phyloP scores from a whole-genome alignment of 2,888 invertebrate species.

The Drosophila quinaria region DNA sequence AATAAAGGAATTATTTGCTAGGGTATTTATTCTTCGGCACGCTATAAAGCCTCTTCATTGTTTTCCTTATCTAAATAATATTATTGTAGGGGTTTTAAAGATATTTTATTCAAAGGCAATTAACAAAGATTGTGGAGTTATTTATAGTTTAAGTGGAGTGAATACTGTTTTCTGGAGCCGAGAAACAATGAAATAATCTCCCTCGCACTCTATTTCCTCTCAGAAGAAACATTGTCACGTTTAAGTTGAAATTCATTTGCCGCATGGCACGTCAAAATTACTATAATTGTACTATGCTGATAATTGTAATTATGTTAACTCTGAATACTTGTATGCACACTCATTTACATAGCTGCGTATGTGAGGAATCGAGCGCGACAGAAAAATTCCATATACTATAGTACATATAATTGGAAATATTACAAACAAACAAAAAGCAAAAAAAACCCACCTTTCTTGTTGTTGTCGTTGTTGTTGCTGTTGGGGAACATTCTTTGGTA shows the following conservation, averaged over 20 bases:
- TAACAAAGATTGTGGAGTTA: constrained; percentile 12
- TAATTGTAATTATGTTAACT: constrained; percentile 43
- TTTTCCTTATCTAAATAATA: constrained; percentile 6
- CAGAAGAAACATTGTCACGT: constrained; percentile 26
- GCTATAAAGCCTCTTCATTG: background rate
- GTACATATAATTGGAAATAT: constrained; percentile 19
- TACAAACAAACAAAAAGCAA: constrained; percentile 5
- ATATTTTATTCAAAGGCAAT: background rate
- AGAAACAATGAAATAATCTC: constrained; percentile 1
- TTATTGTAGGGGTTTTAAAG: background rate
- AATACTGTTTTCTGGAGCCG: background rate
- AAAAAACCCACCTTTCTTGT: constrained; percentile 51
- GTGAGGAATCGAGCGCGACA: background rate
- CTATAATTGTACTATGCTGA: constrained; percentile 24
- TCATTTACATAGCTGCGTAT: constrained; percentile 13
- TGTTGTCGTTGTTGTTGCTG: constrained; percentile 25
- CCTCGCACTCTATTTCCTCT: background rate
- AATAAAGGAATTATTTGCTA: background rate
- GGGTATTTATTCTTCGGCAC: background rate
- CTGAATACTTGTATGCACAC: background rate
- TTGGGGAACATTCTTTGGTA: constrained; percentile 34
- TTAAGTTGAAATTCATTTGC: constrained; percentile 35
- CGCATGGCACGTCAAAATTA: constrained; percentile 30
- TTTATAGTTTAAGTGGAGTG: constrained; percentile 4
- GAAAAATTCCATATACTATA: constrained; percentile 31